Evolutionary conservation across 2,888 invertebrate genomes (phyloP).

Genomic region (Hoplodrina ambigua): DNA sequence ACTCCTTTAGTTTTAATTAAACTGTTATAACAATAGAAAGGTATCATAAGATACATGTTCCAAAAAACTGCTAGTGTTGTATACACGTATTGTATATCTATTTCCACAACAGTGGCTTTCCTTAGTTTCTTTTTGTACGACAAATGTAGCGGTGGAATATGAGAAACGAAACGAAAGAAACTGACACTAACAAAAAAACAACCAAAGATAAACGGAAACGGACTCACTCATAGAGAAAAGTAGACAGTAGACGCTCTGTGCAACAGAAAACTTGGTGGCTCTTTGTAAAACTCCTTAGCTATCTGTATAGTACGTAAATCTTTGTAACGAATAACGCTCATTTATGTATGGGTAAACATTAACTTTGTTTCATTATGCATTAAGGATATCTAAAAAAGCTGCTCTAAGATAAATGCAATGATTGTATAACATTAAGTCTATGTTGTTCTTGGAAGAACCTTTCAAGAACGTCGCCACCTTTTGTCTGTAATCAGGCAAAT

Average conservation of each 20-base stretch:
- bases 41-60: neutral
- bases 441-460: conserved; percentile 45
- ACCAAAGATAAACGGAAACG: conserved; percentile 88
- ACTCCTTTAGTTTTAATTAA: neutral
- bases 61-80: conserved; percentile 2
- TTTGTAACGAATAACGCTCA: conserved; percentile 68
- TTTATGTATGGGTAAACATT: conserved; percentile 23
- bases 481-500: conserved; percentile 75
- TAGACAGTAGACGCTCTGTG: conserved; percentile 76
- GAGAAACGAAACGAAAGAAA: conserved; percentile 84
- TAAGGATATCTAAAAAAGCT: neutral
- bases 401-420: conserved; percentile 8
- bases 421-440: conserved; percentile 15
- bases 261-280: conserved; percentile 83
- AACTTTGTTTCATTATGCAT: neutral
- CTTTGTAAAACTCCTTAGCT: conserved; percentile 68
- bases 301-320: conserved; percentile 77
- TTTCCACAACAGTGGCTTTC: conserved; percentile 60
- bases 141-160: conserved; percentile 83
- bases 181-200: conserved; percentile 83
- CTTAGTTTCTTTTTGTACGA: conserved; percentile 73
- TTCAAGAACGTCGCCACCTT: conserved; percentile 67
- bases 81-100: conserved; percentile 19
- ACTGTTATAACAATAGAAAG: neutral
- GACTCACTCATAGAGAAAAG: conserved; percentile 87